Evolutionary conservation across 1,140 invertebrate species (phyloP), one percentile per base, ranked within the genome.

Genomic region (Oedothorax gibbosus): DNA sequence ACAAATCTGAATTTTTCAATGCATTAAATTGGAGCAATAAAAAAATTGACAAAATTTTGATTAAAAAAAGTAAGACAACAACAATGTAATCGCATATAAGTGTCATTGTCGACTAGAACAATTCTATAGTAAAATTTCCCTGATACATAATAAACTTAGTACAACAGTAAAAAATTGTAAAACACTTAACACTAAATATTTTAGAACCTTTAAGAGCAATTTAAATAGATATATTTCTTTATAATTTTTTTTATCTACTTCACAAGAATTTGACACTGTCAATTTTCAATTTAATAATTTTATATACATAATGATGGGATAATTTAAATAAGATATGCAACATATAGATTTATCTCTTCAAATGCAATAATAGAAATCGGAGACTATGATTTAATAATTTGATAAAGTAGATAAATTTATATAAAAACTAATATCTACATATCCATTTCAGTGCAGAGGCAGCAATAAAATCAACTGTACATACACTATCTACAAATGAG

Each of bases 401-500:
- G 62, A 77, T 21, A 18, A 77, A 56, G 15, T 65, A 50, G 21
- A 57, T 75, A 18, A 75, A 57, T 54, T 57, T 77, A 64, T 77
- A 77, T 77, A 79, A 79, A 35, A 79, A 79, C 64, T 79, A 79
- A 66, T 79, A 79, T 15, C 77, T 66, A 79, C 64, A 66, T 66
- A 79, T 64, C 15, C 64, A 66, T 18, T 79, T 64, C 77, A 79
- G 77, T 66, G 64, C 64, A 79, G 15, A 84, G 81, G 72, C 71
- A 84, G 56, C 71, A 73, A 82, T 82, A 66, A 84, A 84, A 75
- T 73, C 18, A 76, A 84, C 81, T 84, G 71, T 84, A 75, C 62
- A 75, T 72, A 84, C 53, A 84, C 81, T 84, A 84, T 84, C 81
- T 84, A 84, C 81, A 84, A 84, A 84, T 84, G 81, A 84, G 72